Evolutionary conservation across 2,888 invertebrate species (phyloP).

Genomic region (Nomada ruficornis): DNA sequence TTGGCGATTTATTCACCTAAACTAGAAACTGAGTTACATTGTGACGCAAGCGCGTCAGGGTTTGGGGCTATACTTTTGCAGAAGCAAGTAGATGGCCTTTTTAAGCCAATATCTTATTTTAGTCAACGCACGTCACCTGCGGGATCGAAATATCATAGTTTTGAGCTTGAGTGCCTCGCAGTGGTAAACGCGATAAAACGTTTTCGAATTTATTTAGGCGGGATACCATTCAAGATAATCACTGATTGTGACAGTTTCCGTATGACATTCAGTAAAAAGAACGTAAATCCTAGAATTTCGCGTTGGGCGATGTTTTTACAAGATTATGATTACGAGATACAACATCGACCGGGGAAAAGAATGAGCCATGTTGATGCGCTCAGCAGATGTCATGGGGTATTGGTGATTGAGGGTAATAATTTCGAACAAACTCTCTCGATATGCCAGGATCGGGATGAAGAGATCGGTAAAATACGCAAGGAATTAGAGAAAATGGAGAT

Average conservation of each 20-base stretch:
- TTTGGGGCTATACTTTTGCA: neutral
- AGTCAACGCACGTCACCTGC: neutral
- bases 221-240: constrained; percentile 2
- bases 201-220: constrained; percentile 1
- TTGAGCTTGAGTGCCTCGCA: constrained; percentile 13
- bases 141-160: constrained; percentile 15
- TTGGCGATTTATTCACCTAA: neutral
- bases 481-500: neutral
- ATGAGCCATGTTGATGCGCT: constrained; percentile 15
- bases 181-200: constrained; percentile 9
- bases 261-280: constrained; percentile 1
- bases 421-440: neutral
- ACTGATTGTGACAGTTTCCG: constrained; percentile 26
- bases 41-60: neutral
- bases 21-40: neutral
- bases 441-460: neutral
- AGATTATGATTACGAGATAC: constrained; percentile 4
- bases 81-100: neutral
- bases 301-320: constrained; percentile 9
- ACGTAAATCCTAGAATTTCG: constrained; percentile 1
- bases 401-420: neutral
- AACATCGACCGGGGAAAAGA: neutral
- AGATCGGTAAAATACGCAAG: neutral
- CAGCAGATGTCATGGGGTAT: neutral
- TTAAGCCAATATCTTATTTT: neutral